phyloP scores from a whole-genome alignment of 2,113 vertebrate species.

The Smithornis capensis region DNA sequence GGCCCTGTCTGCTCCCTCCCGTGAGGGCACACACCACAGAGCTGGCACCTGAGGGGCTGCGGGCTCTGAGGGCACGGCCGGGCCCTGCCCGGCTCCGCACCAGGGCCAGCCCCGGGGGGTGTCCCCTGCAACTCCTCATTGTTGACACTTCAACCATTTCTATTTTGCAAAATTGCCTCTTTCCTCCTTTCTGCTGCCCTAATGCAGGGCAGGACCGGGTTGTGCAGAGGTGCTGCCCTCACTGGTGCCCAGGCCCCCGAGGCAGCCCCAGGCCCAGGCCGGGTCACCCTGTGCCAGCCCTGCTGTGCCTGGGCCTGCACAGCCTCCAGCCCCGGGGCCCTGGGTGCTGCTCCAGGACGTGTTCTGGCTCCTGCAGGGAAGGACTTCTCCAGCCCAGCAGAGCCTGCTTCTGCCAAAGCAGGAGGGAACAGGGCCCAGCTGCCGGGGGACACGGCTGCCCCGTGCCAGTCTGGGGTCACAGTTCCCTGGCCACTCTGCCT shows the following conservation, averaged over 20 bases:
- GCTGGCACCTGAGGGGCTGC: not conserved
- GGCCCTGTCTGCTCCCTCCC: not conserved
- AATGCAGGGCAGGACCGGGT: not conserved
- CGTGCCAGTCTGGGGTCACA: not conserved
- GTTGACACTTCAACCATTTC: not conserved
- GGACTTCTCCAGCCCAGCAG: not conserved
- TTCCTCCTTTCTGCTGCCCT: not conserved
- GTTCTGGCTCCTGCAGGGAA: not conserved
- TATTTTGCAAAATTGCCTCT: not conserved
- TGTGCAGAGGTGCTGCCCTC: rapidly evolving
- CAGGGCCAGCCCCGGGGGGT: not conserved
- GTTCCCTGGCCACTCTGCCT: not conserved
- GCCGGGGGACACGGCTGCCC: no score
- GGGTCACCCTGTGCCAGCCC: not conserved
- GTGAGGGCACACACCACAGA: not conserved
- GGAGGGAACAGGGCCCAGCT: not conserved
- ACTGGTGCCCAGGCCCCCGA: rapidly evolving
- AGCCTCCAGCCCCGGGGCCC: not conserved
- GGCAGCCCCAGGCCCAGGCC: no score
- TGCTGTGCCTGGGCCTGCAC: not conserved
- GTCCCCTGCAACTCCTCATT: not conserved
- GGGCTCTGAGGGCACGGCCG: not conserved
- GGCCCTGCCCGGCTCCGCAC: not conserved
- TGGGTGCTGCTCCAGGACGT: not conserved
- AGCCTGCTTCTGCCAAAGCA: not conserved